Evolutionary conservation across 2,797 vertebrate genomes (phyloP).

Genomic region (Siniperca undulata): DNA sequence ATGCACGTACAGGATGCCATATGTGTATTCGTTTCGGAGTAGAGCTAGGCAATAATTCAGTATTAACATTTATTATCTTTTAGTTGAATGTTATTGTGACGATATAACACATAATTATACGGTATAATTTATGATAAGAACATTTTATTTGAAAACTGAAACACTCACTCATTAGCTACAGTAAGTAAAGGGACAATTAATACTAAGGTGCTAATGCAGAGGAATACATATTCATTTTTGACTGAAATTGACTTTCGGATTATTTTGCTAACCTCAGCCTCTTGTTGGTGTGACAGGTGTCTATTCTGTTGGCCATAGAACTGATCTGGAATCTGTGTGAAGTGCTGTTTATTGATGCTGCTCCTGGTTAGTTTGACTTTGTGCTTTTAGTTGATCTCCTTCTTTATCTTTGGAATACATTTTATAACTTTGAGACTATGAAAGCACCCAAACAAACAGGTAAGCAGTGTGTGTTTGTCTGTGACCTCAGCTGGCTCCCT

Average conservation of each 20-base stretch:
- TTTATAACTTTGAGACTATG: background rate
- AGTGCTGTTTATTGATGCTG: slow-evolving; percentile 95
- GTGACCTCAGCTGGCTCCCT: slow-evolving; percentile 89
- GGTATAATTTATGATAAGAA: background rate
- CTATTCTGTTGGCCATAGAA: slow-evolving; percentile 94
- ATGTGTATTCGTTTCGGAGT: background rate
- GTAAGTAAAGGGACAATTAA: background rate
- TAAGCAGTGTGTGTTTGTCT: slow-evolving; percentile 3
- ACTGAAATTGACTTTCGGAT: background rate
- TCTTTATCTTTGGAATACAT: background rate
- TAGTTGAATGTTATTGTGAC: background rate
- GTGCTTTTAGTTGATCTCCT: background rate
- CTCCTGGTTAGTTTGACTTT: slow-evolving; percentile 86
- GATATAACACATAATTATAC: background rate
- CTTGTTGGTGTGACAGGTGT: slow-evolving; percentile 84
- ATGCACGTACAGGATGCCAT: background rate
- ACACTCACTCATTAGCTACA: no score
- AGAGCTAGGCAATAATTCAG: background rate
- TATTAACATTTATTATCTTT: background rate
- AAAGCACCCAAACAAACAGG: slow-evolving; percentile 3
- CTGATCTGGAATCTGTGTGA: slow-evolving; percentile 99
- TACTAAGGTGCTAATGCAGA: background rate
- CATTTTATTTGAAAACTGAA: background rate
- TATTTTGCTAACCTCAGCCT: slow-evolving; percentile 18
- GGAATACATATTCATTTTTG: background rate